Conservation (phyloP, 23 tunicate species). For the Halocynthia aurantium region DNA sequence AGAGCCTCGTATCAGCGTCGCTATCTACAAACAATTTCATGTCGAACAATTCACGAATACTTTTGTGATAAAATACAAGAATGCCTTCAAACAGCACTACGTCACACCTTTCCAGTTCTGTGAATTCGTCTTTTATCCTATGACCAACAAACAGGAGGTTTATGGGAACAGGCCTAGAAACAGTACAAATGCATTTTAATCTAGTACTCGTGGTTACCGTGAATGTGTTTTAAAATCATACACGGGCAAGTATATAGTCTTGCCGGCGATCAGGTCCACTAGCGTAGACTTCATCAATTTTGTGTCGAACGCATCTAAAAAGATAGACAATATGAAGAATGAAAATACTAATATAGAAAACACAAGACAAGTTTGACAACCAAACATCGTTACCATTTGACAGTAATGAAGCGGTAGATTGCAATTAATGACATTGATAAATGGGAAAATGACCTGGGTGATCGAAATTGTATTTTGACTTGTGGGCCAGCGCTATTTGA, state of each 20-base stretch:
- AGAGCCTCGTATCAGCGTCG: conserved; percentile 94
- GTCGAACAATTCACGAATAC: conserved; percentile 89
- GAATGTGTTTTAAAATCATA: conserved; percentile 89
- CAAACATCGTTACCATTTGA: too few relatives aligned
- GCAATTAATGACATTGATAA: not conserved
- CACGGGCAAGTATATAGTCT: conserved; percentile 57
- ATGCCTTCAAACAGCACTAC: conserved; percentile 96
- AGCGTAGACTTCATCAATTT: conserved; percentile 61
- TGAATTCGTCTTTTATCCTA: conserved; percentile 46
- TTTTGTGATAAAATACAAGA: conserved; percentile 88
- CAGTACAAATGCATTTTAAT: too few relatives aligned
- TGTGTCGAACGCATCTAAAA: conserved; percentile 89
- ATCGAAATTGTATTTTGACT: conserved; percentile 90
- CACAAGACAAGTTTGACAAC: not conserved
- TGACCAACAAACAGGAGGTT: not conserved
- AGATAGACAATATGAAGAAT: not conserved
- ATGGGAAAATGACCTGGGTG: conserved; percentile 59
- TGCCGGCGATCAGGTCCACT: conserved; percentile 51
- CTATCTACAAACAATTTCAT: conserved; percentile 99
- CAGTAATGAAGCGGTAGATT: not conserved
- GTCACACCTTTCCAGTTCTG: conserved; percentile 58
- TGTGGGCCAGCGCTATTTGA: conserved; percentile 64
- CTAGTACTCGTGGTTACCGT: conserved; percentile 19
- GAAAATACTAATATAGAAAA: not conserved
- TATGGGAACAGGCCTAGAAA: too few relatives aligned